Percentiles rank a stretch among this genome's conserved stretches.
Conservation (phyloP, 2,888 invertebrate species). For the Aphodius sticticus region DNA sequence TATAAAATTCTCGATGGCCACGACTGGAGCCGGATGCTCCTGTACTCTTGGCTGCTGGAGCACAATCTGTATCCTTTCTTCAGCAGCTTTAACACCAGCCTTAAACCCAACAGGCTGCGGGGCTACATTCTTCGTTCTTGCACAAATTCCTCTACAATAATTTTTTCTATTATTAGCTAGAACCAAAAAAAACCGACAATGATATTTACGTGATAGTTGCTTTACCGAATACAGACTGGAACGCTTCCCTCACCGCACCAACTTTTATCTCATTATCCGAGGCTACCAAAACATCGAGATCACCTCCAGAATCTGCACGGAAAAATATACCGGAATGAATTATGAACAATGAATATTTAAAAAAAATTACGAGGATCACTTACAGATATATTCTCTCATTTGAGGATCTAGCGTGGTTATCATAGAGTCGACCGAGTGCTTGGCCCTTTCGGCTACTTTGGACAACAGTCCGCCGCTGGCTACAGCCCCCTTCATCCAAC, state of each 20-base stretch:
- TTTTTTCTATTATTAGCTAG: no score
- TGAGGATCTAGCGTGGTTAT: constrained; percentile 89
- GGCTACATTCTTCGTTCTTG: constrained; percentile 70
- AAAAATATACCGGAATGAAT: background rate
- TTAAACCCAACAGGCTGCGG: constrained; percentile 82
- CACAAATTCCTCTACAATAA: constrained; percentile 66
- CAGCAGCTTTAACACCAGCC: constrained; percentile 76
- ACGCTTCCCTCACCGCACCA: constrained; percentile 79
- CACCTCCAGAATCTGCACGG: constrained; percentile 79
- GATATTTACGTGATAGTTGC: constrained; percentile 75
- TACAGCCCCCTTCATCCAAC: constrained; percentile 77
- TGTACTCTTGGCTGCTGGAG: constrained; percentile 66
- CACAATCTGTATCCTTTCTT: constrained; percentile 72
- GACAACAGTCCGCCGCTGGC: constrained; percentile 70
- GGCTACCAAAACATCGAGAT: constrained; percentile 76
- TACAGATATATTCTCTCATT: constrained; percentile 87
- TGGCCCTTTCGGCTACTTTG: constrained; percentile 77
- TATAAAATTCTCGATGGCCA: constrained; percentile 80
- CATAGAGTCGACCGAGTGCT: constrained; percentile 84
- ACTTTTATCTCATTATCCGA: constrained; percentile 81
- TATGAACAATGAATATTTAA: background rate
- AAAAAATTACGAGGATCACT: constrained; percentile 54
- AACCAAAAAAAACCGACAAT: background rate
- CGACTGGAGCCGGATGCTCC: constrained; percentile 69
- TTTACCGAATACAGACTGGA: constrained; percentile 80